These are phyloP conservation scores for Cherax quadricarinatus DNA, from an alignment of 1,140 invertebrate genomes.

Conservation along the genomic window DNA sequence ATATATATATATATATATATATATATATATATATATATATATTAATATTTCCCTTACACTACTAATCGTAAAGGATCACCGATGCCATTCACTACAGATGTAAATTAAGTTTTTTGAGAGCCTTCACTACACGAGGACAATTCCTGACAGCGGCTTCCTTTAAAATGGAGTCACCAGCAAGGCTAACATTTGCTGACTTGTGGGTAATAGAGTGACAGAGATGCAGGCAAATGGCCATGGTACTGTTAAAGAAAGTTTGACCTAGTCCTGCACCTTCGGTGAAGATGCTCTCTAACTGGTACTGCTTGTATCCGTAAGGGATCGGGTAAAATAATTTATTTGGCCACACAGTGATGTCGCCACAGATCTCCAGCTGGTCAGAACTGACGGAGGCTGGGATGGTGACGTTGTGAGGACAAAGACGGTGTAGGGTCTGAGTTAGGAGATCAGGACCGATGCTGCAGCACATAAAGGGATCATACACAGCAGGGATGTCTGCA, in stretches of 20 bases:
- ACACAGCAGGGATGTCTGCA: slow-evolving; percentile 5
- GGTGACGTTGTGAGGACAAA: slow-evolving; percentile 37
- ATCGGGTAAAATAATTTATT: slow-evolving; percentile 35
- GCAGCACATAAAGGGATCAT: slow-evolving; percentile 6
- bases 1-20: too few species aligned
- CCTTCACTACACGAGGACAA: slow-evolving; percentile 27
- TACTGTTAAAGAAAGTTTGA: slow-evolving; percentile 6
- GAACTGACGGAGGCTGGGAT: neutral
- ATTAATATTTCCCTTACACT: too few species aligned
- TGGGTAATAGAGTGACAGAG: slow-evolving; percentile 42
- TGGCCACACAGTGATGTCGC: slow-evolving; percentile 42
- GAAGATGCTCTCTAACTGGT: slow-evolving; percentile 18
- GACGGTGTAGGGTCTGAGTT: neutral
- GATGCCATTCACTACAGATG: neutral
- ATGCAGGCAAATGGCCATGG: slow-evolving; percentile 41
- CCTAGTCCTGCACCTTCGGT: slow-evolving; percentile 22
- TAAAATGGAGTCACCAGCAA: slow-evolving; percentile 30
- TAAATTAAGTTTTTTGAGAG: neutral
- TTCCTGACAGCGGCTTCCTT: slow-evolving; percentile 29
- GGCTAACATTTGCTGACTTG: neutral
- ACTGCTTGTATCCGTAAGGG: slow-evolving; percentile 13
- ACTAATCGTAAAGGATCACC: neutral
- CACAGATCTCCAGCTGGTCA: neutral
- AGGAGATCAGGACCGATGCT: slow-evolving; percentile 33
- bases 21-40: too few species aligned